Base-by-base conservation (phyloP, 2,888 invertebrate species). In the Pollenia angustigena region DNA sequence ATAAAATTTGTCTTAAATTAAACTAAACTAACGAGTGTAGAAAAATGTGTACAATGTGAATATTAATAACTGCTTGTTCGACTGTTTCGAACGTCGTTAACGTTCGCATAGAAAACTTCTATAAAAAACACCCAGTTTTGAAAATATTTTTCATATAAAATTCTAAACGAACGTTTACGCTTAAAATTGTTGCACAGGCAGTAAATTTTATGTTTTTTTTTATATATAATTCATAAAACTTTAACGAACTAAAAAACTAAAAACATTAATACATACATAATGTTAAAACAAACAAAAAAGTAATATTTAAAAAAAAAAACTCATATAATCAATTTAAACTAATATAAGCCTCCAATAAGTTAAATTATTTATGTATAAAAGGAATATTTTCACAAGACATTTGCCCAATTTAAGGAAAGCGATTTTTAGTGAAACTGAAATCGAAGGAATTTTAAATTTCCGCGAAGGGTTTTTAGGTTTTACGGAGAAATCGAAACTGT, bases 21-120 rank as follows among this genome's bases (percentile, higher is more conserved):
- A 83, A 72, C 84, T 87, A 87, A 84, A 84, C 78, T 87, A 87
- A 78, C 12, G 44, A 68, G 87, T 87, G 82, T 81, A 86, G 66
- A 76, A 69, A 75, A 76, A 42, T 32, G 75, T 83, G 79, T 86
- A 75, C 6, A 68, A 58, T 64, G 71, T 76, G 75, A 87, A 66
- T 81, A 50, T 32, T 6, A 32, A 6, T 32, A 6, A 32, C 32
- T 32, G 32, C 32, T 6, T 32, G 32, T 32, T 32, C 32, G 32
- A 6, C 32, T 6, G 32, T 32, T 32, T 32, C 32, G 32, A 32
- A 32, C 6, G 32, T 32, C 6, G 32, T 32, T 32, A 32, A 6
- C 6, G 32, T 32, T 32, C 32, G 32, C 32, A 32, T 32, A 32
- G 6, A 32, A 32, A 6, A 32, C 6, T 32, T 32, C 32, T 32